Evolutionary conservation across 2,888 invertebrate genomes (phyloP), one percentile per base, ranked within the genome.

Genomic region (Andrena trimmerana): DNA sequence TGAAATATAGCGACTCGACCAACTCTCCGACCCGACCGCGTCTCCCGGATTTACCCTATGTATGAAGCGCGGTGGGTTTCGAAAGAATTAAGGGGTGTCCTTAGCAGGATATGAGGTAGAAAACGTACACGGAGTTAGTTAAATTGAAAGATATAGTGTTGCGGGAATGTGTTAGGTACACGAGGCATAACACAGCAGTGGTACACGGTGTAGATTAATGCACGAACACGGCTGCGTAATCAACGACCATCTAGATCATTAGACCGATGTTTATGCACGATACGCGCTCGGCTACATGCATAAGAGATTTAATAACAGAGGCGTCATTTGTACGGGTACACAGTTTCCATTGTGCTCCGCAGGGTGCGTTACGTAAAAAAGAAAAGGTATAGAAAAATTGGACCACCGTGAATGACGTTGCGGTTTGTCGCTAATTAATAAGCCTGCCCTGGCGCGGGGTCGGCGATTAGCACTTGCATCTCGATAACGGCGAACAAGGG

Each of bases 181-280:
- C 57, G 57, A 71, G 66, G 29, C 73, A 42, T 10, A 27, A 42
- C 57, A 29, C 69, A 31, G 20, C 42, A 60, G 13, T n/a, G 72
- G 63, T 31, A 59, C 7, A 33, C 20, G 50, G 71, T 67, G 66
- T 86, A 73, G 84, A 63, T 72, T 83, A 85, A 85, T 66, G 77
- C 69, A 80, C 78, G 75, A 77, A 69, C 80, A 69, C 71, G 31
- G 62, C 73, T 60, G 60, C 59, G 16, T 73, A 84, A 84, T 86
- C 78, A 75, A 57, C 78, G 84, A 71, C 54, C 73, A 84, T 78
- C 69, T 78, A 86, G 72, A 86, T 86, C 75, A 73, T 85, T 82
- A 85, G 59, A 66, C 71, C 8, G 84, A 78, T 78, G 76, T 81
- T 81, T 70, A 82, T 67, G 77, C 79, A 86, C 73, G 78, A 83